Base-by-base conservation (phyloP, 2,888 invertebrate species). In the Fabriciana adippe region DNA sequence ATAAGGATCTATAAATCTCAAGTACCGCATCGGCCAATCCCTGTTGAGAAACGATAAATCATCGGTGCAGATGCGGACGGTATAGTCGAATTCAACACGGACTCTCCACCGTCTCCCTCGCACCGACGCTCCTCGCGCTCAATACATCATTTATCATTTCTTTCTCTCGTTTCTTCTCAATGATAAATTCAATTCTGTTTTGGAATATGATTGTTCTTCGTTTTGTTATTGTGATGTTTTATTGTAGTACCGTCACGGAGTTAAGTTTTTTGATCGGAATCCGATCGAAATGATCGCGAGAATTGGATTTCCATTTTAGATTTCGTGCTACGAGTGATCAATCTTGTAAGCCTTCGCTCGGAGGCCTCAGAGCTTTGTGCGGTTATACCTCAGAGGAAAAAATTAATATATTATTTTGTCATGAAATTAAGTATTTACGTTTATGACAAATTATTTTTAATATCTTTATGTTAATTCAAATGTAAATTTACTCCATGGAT, bases 101-200 rank as follows among this genome's bases (percentile, higher is more conserved):
- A 76, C 78, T 71, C 59, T 6, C n/a, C 31, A 26, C 83, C 76
- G 75, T 89, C 90, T 79, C 87, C 73, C 89, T 92, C 86, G 76
- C 88, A 82, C 92, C 75, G 82, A 78, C 69, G 73, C 72, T 74
- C 71, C 79, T 79, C 80, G 81, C 79, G 79, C 78, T 76, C 77
- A 75, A 78, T 74, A 77, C 84, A 89, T 91, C 90, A 92, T 92
- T 92, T 91, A 92, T 92, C 91, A 92, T 90, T 87, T 84, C 82
- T 82, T 84, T 86, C 87, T 91, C 90, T 90, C 92, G 86, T 85
- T 90, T 81, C 84, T 88, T 85, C 89, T 80, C 89, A 89, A 88
- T 91, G 89, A 92, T 92, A 92, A 91, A 91, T 92, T 92, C 92
- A 91, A 92, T 92, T 90, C 91, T 90, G 88, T 89, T 90, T 90